Conservation (phyloP, 2,888 invertebrate genomes). For the Agriopis aurantiaria region DNA sequence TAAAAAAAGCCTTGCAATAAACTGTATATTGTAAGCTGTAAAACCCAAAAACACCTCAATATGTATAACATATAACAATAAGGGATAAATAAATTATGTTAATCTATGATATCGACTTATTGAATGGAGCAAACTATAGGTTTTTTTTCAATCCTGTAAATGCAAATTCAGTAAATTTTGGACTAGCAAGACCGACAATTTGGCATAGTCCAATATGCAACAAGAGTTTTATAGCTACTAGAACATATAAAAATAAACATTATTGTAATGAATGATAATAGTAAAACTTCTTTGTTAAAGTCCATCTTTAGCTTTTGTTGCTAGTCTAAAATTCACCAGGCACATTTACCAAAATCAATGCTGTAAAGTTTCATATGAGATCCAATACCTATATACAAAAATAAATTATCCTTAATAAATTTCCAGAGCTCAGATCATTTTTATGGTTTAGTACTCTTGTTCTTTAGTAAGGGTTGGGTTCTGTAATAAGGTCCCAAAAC, state of each 20-base stretch:
- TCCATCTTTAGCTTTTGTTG: neutral
- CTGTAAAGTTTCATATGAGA: neutral
- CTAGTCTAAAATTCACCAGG: neutral
- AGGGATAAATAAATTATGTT: slow-evolving; percentile 13
- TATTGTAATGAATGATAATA: too few species aligned
- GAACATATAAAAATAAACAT: too few species aligned
- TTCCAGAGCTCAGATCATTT: too few species aligned
- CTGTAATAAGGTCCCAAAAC: too few species aligned
- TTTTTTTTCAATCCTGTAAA: neutral
- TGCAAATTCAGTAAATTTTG: neutral
- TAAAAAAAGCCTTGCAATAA: slow-evolving; percentile 31
- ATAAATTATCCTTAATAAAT: neutral
- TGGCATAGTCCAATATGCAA: neutral
- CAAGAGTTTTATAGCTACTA: neutral
- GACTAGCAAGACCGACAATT: too few species aligned
- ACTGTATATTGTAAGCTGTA: slow-evolving; percentile 16
- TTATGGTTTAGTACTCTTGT: too few species aligned
- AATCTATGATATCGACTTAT: neutral
- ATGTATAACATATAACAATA: slow-evolving; percentile 10
- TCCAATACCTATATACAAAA: slow-evolving; percentile 5
- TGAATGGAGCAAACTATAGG: neutral
- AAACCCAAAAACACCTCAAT: slow-evolving; percentile 22
- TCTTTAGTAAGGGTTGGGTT: too few species aligned
- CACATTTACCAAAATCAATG: too few species aligned
- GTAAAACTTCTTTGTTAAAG: too few species aligned